A percentile compares a stretch with the other conserved stretches of the same genome.
These are phyloP conservation scores for Sebastes umbrosus DNA, from an alignment of 2,797 vertebrate species.

Conservation along the genomic window DNA sequence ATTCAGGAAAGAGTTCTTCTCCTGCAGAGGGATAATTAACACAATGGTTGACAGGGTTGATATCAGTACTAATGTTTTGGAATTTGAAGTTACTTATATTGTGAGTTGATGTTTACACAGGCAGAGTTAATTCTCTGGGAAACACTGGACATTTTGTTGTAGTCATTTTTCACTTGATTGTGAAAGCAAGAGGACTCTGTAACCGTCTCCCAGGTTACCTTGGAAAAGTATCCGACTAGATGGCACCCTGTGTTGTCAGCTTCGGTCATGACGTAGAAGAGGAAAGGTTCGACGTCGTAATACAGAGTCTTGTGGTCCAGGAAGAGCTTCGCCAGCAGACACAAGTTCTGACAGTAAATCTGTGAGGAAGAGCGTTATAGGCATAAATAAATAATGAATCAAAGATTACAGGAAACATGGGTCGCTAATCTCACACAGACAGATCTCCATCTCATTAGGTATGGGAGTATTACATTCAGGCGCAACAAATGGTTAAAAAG, in stretches of 20 bases:
- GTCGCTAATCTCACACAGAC: neutral
- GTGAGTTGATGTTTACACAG: neutral
- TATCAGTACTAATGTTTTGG: neutral
- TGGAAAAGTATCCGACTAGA: constrained; percentile 96
- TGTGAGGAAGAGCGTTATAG: constrained; percentile 41
- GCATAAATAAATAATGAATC: neutral
- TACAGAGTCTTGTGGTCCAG: constrained; percentile 98
- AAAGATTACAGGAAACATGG: neutral
- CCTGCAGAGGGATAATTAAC: constrained; percentile 72
- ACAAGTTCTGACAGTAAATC: constrained; percentile 98
- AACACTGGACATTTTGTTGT: neutral
- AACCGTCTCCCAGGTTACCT: constrained; percentile 72
- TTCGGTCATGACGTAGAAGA: constrained; percentile 98
- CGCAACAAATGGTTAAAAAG: neutral
- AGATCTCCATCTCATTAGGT: neutral
- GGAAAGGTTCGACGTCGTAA: constrained; percentile 95
- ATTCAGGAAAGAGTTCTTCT: constrained; percentile 97
- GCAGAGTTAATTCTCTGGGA: neutral
- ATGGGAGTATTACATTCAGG: neutral
- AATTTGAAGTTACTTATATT: neutral
- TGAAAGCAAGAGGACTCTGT: neutral
- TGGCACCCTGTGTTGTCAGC: constrained; percentile 96
- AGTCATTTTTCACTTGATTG: too few relatives aligned
- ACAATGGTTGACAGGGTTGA: neutral
- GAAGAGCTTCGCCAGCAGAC: constrained; percentile 96